Evolutionary conservation across 2,888 invertebrate genomes (phyloP), one percentile per base, ranked within the genome.

Genomic region (Hipparchia sbordonii): DNA sequence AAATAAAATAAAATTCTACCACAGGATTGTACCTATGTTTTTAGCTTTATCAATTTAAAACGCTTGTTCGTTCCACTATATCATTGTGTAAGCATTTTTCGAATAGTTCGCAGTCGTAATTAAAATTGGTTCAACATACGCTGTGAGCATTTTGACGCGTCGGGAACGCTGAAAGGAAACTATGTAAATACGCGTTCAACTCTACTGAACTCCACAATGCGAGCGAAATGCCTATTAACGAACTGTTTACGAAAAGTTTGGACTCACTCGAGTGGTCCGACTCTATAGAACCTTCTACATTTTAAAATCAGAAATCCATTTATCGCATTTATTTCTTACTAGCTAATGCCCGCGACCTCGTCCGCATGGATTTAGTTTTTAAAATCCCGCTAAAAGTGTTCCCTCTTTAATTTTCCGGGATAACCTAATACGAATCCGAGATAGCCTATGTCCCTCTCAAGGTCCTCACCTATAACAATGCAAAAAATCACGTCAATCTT

Each of bases 61-160:
- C 52, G 12, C 12, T 52, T 52, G 10, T 52, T 10, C 12, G 12
- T 52, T 52, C 10, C 52, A 3, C 52, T 52, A 0, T 52, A 52
- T 12, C 52, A 12, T 52, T 52, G 10, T 12, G 12, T 52, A 52
- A 56, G 8, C 7, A 46, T 59, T 60, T 68, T 67, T 60, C 10
- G 23, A 51, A 60, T 59, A 59, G 59, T 59, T 48, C 12, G 12
- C 59, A 59, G 12, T 59, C 60, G 59, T 59, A 68, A 68, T 59
- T 68, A 59, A 68, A 68, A 48, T 48, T 33, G 68, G n/a, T 48
- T 48, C 33, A 68, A 33, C 33, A 33, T 56, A 66, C 54, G n/a
- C 23, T 39, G 39, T 54, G 33, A 12, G 12, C 13, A 56, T 56
- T 67, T 67, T 67, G 45, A 67, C 57, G 67, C 45, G 52, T 52